phyloP scores from a whole-genome alignment of 1,140 invertebrate genomes.

The Aphaenogaster ashmeadi region DNA sequence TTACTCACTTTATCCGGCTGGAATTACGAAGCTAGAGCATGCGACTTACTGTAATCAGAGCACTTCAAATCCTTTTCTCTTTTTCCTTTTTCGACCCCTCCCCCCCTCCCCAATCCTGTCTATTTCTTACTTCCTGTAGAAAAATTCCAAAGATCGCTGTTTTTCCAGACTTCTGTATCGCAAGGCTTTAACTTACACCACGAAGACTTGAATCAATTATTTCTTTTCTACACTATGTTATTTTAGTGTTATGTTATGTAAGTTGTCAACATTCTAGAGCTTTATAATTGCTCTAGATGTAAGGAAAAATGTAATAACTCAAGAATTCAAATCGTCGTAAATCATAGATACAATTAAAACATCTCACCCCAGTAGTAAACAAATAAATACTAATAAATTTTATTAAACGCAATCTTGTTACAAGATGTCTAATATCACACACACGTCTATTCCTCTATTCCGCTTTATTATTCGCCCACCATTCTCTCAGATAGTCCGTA shows the following conservation, averaged over 20 bases:
- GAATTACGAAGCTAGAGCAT: constrained; percentile 71
- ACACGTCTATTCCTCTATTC: too few species aligned
- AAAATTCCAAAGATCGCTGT: constrained; percentile 51
- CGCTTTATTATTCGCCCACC: too few species aligned
- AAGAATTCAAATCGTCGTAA: too few species aligned
- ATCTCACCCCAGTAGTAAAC: too few species aligned
- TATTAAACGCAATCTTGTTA: too few species aligned
- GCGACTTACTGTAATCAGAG: constrained; percentile 63
- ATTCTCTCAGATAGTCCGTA: too few species aligned
- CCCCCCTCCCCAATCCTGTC: not conserved
- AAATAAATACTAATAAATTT: too few species aligned
- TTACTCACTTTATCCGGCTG: constrained; percentile 72
- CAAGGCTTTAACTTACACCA: constrained; percentile 33
- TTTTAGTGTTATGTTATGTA: not conserved
- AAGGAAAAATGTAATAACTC: not conserved
- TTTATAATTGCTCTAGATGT: not conserved
- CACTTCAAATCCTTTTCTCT: constrained; percentile 39
- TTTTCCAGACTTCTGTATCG: constrained; percentile 53
- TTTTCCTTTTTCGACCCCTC: not conserved
- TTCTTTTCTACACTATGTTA: not conserved
- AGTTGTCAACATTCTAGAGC: not conserved
- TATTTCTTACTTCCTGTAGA: constrained; percentile 21
- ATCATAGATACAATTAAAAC: too few species aligned
- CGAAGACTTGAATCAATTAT: not conserved
- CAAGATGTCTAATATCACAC: too few species aligned